Conservation (phyloP, 2,113 vertebrate genomes). For the Suricata suricatta region DNA sequence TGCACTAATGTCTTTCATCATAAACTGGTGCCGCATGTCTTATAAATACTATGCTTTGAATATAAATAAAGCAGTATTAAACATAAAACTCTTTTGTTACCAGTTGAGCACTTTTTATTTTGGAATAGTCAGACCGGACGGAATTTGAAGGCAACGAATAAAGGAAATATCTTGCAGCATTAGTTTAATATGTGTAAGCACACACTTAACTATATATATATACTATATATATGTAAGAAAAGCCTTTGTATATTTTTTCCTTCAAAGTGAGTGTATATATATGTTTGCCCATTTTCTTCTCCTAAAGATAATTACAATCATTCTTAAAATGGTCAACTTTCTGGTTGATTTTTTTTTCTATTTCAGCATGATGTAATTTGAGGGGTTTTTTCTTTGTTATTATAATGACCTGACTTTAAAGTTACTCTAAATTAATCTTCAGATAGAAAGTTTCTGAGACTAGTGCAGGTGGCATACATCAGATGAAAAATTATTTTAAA, state of each 20-base stretch:
- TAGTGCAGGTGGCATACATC: background rate
- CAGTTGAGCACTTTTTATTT: slow-evolving; percentile 30
- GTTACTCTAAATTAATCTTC: slow-evolving; percentile 46
- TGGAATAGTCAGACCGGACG: slow-evolving; percentile 37
- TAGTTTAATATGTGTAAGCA: slow-evolving; percentile 41
- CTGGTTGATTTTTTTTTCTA: slow-evolving; percentile 31
- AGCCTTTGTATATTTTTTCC: background rate
- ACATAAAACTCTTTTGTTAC: slow-evolving; percentile 52
- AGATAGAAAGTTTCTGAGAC: slow-evolving; percentile 43
- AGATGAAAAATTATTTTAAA: slow-evolving; percentile 31
- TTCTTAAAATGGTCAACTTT: slow-evolving; percentile 64
- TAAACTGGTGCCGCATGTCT: background rate
- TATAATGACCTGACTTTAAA: slow-evolving; percentile 57
- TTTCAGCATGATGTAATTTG: slow-evolving; percentile 66
- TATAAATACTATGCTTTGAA: slow-evolving; percentile 40
- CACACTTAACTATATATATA: background rate
- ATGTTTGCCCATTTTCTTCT: background rate
- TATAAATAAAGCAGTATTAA: slow-evolving; percentile 59
- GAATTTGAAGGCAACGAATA: slow-evolving; percentile 37
- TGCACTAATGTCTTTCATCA: slow-evolving; percentile 29
- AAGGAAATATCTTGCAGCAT: background rate
- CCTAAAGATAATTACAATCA: slow-evolving; percentile 41
- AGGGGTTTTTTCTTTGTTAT: slow-evolving; percentile 64
- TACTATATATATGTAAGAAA: background rate
- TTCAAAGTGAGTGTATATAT: slow-evolving; percentile 43